These are phyloP conservation scores for Ischnus inquisitorius DNA, from an alignment of 2,888 invertebrate species.

Conservation along the genomic window DNA sequence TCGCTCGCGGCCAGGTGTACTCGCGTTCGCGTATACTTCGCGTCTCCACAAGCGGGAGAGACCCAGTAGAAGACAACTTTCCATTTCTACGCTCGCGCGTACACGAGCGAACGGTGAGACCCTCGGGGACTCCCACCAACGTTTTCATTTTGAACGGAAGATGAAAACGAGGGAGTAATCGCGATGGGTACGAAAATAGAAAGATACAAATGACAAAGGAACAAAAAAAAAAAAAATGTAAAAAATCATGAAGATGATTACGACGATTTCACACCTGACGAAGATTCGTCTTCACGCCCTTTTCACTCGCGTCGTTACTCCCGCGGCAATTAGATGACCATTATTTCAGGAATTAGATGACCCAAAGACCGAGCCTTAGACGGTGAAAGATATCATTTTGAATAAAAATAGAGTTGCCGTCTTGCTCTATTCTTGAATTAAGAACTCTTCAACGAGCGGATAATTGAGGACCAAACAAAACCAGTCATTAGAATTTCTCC, in stretches of 20 bases:
- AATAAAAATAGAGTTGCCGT: not conserved
- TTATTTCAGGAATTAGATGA: conserved; percentile 4
- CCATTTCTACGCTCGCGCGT: conserved; percentile 78
- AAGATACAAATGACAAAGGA: too few species aligned
- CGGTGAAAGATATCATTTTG: conserved; percentile 2
- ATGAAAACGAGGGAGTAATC: conserved; percentile 37
- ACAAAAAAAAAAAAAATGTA: conserved; percentile 5
- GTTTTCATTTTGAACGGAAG: not conserved
- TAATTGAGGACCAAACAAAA: conserved; percentile 27
- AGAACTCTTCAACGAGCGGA: conserved; percentile 33
- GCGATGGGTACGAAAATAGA: conserved; percentile 4
- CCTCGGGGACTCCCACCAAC: conserved; percentile 61
- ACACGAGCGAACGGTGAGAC: conserved; percentile 65
- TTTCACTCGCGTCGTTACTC: not conserved
- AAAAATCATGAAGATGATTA: not conserved
- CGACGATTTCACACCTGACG: conserved; percentile 39
- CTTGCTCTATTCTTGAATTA: not conserved
- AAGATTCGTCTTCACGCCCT: conserved; percentile 11
- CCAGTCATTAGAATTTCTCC: conserved; percentile 1
- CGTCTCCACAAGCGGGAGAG: conserved; percentile 34
- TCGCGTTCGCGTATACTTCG: conserved; percentile 46
- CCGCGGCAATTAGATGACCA: conserved; percentile 1
- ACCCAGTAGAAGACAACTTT: conserved; percentile 79
- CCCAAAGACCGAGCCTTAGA: not conserved
- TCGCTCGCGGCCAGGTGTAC: conserved; percentile 55